Evolutionary conservation across 2,888 invertebrate genomes (phyloP).

Genomic region (Drosophila leonis): DNA sequence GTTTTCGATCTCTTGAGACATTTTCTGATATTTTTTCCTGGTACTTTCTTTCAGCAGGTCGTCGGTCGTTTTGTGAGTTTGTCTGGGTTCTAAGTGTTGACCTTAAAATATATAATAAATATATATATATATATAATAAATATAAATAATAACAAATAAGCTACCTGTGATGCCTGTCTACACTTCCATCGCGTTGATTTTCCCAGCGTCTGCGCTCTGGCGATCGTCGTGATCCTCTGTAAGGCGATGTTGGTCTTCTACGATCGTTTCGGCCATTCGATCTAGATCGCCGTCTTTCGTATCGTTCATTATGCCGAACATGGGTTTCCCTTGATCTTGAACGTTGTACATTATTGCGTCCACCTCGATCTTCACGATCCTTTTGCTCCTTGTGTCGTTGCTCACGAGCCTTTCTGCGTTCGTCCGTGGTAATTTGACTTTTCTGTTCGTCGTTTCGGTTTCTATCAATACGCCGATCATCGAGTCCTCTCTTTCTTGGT

Average conservation of each 20-base stretch:
- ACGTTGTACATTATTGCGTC: constrained; percentile 8
- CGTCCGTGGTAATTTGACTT: constrained; percentile 48
- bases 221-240: constrained; percentile 27
- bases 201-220: constrained; percentile 30
- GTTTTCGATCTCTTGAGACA: constrained; percentile 24
- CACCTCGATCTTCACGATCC: constrained; percentile 30
- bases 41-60: not conserved
- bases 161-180: constrained; percentile 50
- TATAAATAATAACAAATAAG: too few relatives aligned
- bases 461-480: constrained; percentile 13
- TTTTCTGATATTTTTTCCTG: constrained; percentile 6
- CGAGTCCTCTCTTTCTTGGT: not conserved
- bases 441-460: constrained; percentile 14
- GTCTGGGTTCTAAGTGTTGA: not conserved
- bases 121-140: too few relatives aligned
- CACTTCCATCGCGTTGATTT: constrained; percentile 19
- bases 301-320: constrained; percentile 18
- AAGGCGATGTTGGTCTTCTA: constrained; percentile 24
- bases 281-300: constrained; percentile 12
- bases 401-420: constrained; percentile 70
- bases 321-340: constrained; percentile 42
- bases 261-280: constrained; percentile 24
- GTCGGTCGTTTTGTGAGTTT: constrained; percentile 3
- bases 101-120: too few relatives aligned
- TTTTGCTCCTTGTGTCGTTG: constrained; percentile 71